Evolutionary conservation across 2,113 vertebrate genomes (phyloP).

Genomic region (Narcine bancroftii): DNA sequence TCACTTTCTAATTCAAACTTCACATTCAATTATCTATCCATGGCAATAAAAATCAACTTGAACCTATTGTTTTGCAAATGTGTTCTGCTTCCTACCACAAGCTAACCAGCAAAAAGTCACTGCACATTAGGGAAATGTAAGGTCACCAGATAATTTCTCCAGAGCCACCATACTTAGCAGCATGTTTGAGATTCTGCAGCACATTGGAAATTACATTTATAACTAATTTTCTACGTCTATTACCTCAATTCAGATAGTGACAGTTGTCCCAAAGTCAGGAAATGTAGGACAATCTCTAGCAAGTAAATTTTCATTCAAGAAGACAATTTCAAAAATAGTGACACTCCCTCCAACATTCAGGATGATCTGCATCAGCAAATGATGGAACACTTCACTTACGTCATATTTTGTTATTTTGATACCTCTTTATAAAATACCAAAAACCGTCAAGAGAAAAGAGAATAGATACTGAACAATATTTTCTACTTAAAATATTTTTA

Average conservation of each 20-base stretch:
- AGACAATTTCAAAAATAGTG: background rate
- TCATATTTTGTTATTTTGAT: background rate
- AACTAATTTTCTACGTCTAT: background rate
- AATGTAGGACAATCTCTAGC: background rate
- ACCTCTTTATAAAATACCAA: background rate
- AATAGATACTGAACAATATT: background rate
- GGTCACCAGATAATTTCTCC: background rate
- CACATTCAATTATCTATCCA: background rate
- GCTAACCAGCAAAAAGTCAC: background rate
- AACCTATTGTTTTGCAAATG: background rate
- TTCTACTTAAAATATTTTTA: too few species aligned
- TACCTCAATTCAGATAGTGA: background rate
- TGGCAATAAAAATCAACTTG: background rate
- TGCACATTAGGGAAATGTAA: background rate
- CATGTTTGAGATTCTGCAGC: background rate
- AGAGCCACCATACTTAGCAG: background rate
- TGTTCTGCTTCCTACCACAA: background rate
- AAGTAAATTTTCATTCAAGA: background rate
- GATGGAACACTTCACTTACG: background rate
- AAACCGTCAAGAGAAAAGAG: background rate
- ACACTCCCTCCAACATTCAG: background rate
- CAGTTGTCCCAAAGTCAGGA: background rate
- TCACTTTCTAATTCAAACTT: background rate
- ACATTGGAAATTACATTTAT: background rate
- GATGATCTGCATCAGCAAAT: background rate